A percentile compares a stretch with the other conserved stretches of the same genome.
Conservation (phyloP, 2,113 vertebrate species). For the Elaphurus davidianus region DNA sequence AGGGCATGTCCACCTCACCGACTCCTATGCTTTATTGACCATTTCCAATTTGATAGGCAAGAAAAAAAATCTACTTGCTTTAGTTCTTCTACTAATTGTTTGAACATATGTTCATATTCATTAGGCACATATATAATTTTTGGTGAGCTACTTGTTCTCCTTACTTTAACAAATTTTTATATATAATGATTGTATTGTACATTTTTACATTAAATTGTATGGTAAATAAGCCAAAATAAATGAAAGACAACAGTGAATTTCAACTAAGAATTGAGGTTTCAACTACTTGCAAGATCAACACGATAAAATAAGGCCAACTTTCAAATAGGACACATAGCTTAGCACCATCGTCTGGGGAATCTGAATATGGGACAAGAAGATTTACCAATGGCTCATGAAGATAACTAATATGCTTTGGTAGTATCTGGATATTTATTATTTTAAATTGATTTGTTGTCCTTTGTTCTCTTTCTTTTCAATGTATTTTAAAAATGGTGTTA, state of each 20-base stretch:
- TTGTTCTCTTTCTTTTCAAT: not conserved
- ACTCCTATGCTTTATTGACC: not conserved
- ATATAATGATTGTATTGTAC: not conserved
- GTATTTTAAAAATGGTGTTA: not conserved
- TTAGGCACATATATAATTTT: not conserved
- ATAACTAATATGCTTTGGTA: not conserved
- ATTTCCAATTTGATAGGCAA: not conserved
- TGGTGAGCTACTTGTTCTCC: not conserved
- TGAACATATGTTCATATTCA: not conserved
- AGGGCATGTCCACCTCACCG: not conserved
- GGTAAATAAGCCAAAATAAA: not conserved
- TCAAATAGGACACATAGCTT: constrained; percentile 30
- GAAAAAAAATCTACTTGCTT: not conserved
- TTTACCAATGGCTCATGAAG: not conserved
- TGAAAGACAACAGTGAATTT: not conserved
- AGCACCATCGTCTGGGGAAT: not conserved
- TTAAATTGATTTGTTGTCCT: not conserved
- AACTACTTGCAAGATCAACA: constrained; percentile 47
- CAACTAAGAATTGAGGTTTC: constrained; percentile 17
- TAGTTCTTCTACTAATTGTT: not conserved
- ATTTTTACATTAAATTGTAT: not conserved
- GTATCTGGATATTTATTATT: not conserved
- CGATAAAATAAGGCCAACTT: not conserved
- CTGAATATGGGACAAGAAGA: not conserved
- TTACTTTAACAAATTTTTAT: not conserved